Conservation (phyloP, 2,797 vertebrate genomes). For the Hyperoplus immaculatus region DNA sequence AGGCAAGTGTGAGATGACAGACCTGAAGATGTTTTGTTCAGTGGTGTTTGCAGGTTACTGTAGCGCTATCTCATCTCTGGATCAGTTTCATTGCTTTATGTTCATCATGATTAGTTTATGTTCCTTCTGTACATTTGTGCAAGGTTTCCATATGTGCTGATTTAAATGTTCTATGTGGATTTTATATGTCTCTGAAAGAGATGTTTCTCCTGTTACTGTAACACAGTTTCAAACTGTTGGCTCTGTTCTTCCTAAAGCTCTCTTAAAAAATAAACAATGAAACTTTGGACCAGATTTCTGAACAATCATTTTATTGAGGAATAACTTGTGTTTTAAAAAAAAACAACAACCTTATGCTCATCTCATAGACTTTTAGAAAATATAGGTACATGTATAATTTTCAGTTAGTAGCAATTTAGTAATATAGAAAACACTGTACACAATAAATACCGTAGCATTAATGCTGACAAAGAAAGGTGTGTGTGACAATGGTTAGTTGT, state of each 20-base stretch:
- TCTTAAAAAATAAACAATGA: constrained; percentile 34
- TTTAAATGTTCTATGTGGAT: constrained; percentile 8
- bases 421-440: constrained; percentile 19
- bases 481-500: constrained; percentile 41
- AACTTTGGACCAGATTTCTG: not conserved
- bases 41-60: not conserved
- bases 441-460: constrained; percentile 43
- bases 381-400: constrained; percentile 1
- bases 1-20: not conserved
- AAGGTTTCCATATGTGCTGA: not conserved
- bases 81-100: not conserved
- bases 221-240: constrained; percentile 11
- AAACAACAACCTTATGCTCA: not conserved
- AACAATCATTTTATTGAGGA: constrained; percentile 37
- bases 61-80: not conserved
- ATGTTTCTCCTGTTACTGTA: constrained; percentile 5
- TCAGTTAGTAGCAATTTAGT: constrained; percentile 44
- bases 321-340: not conserved
- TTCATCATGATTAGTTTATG: not conserved
- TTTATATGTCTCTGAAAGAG: constrained; percentile 30
- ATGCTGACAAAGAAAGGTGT: constrained; percentile 8
- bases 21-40: not conserved
- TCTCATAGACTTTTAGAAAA: not conserved
- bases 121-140: not conserved
- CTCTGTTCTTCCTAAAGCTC: constrained; percentile 2